A percentile compares a stretch with the other conserved stretches of the same genome.
Evolutionary conservation across 2,888 invertebrate species (phyloP).

Genomic region (Cheilosia grossa): DNA sequence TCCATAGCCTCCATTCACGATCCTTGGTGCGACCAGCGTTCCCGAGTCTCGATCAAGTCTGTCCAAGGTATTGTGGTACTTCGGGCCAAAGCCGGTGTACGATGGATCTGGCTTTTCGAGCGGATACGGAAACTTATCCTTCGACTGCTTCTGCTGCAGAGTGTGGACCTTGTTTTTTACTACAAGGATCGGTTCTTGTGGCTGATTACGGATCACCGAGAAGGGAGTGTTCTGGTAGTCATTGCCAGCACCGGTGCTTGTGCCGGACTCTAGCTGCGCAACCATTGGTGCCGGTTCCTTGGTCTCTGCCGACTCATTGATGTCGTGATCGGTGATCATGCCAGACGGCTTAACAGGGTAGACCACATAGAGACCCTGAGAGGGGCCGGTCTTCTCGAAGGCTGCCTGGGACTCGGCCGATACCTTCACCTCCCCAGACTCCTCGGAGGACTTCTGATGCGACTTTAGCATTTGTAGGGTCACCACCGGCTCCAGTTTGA

Average conservation of each 20-base stretch:
- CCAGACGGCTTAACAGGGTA: constrained; percentile 77
- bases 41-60: constrained; percentile 81
- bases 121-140: constrained; percentile 87
- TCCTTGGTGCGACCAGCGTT: constrained; percentile 83
- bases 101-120: constrained; percentile 86
- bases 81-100: constrained; percentile 77
- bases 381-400: constrained; percentile 80
- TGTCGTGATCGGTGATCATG: constrained; percentile 40
- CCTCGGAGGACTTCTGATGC: constrained; percentile 81
- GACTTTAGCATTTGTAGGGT: constrained; percentile 89
- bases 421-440: constrained; percentile 80
- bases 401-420: constrained; percentile 78
- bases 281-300: constrained; percentile 76
- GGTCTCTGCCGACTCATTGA: constrained; percentile 67
- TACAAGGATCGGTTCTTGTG: constrained; percentile 83
- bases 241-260: constrained; percentile 76
- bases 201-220: constrained; percentile 82
- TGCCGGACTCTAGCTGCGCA: constrained; percentile 75
- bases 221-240: constrained; percentile 83
- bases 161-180: constrained; percentile 82
- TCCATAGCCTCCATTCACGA: constrained; percentile 81
- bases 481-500: constrained; percentile 85
- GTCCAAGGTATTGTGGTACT: constrained; percentile 80
- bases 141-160: constrained; percentile 80
- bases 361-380: constrained; percentile 78